Evolutionary conservation across 2,797 vertebrate genomes (phyloP).

Genomic region (Paratrypauchen microcephalus): DNA sequence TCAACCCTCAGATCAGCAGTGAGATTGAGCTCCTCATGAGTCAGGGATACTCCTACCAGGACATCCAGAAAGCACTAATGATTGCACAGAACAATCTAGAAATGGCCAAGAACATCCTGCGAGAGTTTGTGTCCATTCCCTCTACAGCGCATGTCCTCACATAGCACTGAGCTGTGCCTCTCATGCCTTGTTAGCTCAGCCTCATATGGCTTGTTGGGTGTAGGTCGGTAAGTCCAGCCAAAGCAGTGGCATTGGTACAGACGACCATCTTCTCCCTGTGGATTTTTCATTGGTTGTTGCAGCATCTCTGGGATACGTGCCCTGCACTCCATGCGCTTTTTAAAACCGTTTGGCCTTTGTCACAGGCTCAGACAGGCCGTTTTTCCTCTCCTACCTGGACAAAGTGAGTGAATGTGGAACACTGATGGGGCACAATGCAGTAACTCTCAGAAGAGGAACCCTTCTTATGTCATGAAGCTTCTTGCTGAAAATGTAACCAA

Average conservation of each 20-base stretch:
- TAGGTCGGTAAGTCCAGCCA: conserved; percentile 45
- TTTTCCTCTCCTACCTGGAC: conserved; percentile 23
- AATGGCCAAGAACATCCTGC: conserved; percentile 98
- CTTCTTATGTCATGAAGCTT: conserved; percentile 60
- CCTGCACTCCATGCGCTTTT: conserved; percentile 70
- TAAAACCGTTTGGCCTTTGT: conserved; percentile 46
- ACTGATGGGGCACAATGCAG: conserved; percentile 20
- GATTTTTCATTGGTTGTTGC: conserved; percentile 56
- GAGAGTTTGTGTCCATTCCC: conserved; percentile 94
- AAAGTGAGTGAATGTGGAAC: conserved; percentile 15
- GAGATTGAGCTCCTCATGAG: conserved; percentile 96
- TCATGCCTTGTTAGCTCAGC: conserved; percentile 45
- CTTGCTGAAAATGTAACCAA: conserved; percentile 71
- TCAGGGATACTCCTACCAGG: conserved; percentile 97
- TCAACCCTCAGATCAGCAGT: conserved; percentile 83
- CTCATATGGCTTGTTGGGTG: conserved; percentile 55
- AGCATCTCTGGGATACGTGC: conserved; percentile 49
- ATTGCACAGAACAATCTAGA: conserved; percentile 99
- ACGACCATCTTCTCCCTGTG: conserved; percentile 48
- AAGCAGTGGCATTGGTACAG: conserved; percentile 54
- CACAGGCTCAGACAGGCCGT: conserved; percentile 42
- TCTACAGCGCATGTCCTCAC: conserved; percentile 90
- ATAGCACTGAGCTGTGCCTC: conserved; percentile 77
- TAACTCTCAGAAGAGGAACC: conserved; percentile 39
- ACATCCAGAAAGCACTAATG: conserved; percentile 98